Evolutionary conservation across 2,797 vertebrate species (phyloP), one percentile per base, ranked within the genome.

Genomic region (Hippocampus kuda): DNA sequence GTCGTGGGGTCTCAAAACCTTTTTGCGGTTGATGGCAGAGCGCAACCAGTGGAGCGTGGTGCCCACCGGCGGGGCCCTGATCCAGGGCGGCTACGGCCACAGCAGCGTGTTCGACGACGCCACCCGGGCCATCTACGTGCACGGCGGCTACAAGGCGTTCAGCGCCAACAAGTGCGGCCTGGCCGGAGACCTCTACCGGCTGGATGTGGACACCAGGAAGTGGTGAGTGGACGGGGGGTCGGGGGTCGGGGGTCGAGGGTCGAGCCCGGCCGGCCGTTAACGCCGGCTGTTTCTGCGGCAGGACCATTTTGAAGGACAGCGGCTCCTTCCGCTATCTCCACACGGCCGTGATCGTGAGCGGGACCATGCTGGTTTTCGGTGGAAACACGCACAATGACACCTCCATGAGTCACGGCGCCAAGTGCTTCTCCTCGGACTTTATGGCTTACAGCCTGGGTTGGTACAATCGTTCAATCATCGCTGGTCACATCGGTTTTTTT

Each of bases 371-470:
- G 85, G 94, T 98, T 73, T 99, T 98, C 30, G 97, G 96, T 53
- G 97, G 97, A 7, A 99, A 99, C 88, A 99, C 97, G 0, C 97
- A 99, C 91, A 99, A 99, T 0, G 97, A 99, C 89, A 98, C 97
- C 0, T 98, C 97, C 24, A 98, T 98, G 94, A 99, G 97, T 88
- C 92, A 98, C 0, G 97, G 97, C 0, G 96, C 97, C 2, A 99
- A 96, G 77, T 99, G 97, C 87, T 99, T 99, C 87, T 99, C 97
- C 49, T 93, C 96, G 0, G 97, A 98, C 83, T 99, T 98, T 77
- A 93, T 99, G 91, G 92, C 92, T 0, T 99, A 99, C 65, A 95
- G 94, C 78, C 89, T 98, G 30, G 94, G 97, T 99, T 74, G 91
- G 94, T 88, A 69, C 69, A 22, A 16, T 48, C 13, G 10, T 46